Evolutionary conservation across 2,888 invertebrate species (phyloP).

Genomic region (Eristalis arbustorum): DNA sequence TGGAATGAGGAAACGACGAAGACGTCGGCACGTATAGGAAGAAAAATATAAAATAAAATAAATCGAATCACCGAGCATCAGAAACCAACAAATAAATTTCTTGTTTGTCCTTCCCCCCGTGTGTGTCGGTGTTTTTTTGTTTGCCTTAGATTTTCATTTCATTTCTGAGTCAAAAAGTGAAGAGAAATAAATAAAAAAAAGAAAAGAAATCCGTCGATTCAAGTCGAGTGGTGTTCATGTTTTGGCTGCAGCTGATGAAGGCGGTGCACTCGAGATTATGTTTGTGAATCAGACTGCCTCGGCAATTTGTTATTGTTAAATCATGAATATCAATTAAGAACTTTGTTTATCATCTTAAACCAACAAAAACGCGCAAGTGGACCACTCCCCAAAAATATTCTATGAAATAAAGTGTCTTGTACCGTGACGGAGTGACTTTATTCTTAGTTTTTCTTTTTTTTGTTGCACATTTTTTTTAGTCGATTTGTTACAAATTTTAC

Average conservation of each 20-base stretch:
- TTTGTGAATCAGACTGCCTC: neutral
- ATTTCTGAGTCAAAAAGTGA: neutral
- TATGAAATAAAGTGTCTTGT: neutral
- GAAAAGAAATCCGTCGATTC: neutral
- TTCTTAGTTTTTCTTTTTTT: neutral
- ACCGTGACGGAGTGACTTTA: neutral
- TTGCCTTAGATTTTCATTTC: neutral
- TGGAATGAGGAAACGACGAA: slow-evolving; percentile 47
- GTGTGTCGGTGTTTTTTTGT: too few relatives aligned
- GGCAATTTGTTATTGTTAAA: neutral
- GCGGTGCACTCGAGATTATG: neutral
- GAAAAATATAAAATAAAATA: too few relatives aligned
- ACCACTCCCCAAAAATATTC: neutral
- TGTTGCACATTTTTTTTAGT: neutral
- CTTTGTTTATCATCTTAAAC: neutral
- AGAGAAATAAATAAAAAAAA: neutral
- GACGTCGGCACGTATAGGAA: neutral
- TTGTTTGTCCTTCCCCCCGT: too few relatives aligned
- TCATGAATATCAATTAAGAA: slow-evolving; percentile 6
- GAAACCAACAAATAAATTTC: neutral
- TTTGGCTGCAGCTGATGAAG: neutral
- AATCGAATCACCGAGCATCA: neutral
- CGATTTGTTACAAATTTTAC: neutral
- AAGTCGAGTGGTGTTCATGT: neutral
- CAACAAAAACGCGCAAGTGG: neutral